Conservation (phyloP, 35 echinoderm and acorn worm species). For the Apostichopus japonicus region DNA sequence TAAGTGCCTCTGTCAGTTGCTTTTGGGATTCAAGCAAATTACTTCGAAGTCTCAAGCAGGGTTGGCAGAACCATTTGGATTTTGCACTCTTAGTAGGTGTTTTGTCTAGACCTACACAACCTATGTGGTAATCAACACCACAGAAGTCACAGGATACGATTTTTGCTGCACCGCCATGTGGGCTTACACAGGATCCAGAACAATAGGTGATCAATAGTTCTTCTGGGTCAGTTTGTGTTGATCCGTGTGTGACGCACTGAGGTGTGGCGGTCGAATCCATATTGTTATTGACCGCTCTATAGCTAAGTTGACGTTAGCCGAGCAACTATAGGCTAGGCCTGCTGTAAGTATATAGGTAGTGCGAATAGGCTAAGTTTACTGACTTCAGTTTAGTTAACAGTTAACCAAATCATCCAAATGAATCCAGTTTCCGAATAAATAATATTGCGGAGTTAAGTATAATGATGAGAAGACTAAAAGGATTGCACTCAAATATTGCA, state of each 20-base stretch:
- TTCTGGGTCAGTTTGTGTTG: not conserved
- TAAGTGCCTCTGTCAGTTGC: not conserved
- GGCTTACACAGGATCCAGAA: not conserved
- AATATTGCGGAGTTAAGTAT: too few relatives aligned
- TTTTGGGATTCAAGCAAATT: not conserved
- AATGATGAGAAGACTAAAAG: too few relatives aligned
- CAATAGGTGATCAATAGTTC: not conserved
- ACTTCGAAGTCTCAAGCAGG: not conserved
- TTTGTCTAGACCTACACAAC: conserved; percentile 12
- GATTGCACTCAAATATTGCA: too few relatives aligned
- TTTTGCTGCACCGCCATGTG: not conserved
- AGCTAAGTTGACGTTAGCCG: too few relatives aligned
- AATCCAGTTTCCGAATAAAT: too few relatives aligned
- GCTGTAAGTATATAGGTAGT: too few relatives aligned
- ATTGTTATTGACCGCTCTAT: too few relatives aligned
- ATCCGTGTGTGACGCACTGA: not conserved
- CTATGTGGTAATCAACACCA: conserved; percentile 1
- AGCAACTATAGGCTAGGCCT: too few relatives aligned
- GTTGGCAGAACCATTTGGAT: conserved; percentile 29
- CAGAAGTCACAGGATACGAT: not conserved
- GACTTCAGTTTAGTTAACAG: too few relatives aligned
- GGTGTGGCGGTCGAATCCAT: not conserved
- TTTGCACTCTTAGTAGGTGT: not conserved
- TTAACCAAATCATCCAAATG: too few relatives aligned
- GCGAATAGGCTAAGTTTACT: too few relatives aligned